Evolutionary conservation across 2,797 vertebrate genomes (phyloP).

Genomic region (Lophius americanus): DNA sequence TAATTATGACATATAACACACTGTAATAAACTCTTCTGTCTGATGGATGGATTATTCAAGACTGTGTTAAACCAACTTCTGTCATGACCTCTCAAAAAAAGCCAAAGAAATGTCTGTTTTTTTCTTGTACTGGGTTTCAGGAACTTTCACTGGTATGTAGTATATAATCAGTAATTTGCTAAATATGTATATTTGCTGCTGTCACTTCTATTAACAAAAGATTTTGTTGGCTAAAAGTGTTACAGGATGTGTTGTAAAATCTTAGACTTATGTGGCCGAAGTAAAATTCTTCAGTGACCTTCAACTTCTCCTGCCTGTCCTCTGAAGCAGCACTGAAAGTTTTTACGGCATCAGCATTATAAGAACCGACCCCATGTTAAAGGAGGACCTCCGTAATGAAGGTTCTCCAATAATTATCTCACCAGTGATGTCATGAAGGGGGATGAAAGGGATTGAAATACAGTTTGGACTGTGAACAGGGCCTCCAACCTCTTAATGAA

Average conservation of each 20-base stretch:
- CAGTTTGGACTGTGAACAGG: constrained; percentile 60
- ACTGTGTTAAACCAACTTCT: constrained; percentile 15
- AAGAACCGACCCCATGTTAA: constrained; percentile 6
- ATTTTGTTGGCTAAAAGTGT: too few species aligned
- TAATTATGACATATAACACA: too few species aligned
- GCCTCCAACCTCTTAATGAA: constrained; percentile 73
- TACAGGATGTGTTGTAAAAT: too few species aligned
- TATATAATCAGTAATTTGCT: not conserved
- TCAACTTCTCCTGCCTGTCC: not conserved
- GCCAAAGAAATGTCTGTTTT: constrained; percentile 21
- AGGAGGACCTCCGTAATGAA: constrained; percentile 28
- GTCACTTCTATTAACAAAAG: not conserved
- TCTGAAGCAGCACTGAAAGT: constrained; percentile 6
- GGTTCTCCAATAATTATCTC: constrained; percentile 53
- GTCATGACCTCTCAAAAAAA: constrained; percentile 25
- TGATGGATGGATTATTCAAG: constrained; percentile 55
- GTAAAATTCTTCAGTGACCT: not conserved
- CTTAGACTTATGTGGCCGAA: not conserved
- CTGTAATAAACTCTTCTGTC: too few species aligned
- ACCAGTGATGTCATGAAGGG: constrained; percentile 64
- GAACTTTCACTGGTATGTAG: not conserved
- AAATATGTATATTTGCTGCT: not conserved
- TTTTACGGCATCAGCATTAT: constrained; percentile 1
- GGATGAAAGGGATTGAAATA: constrained; percentile 57
- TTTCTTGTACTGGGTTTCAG: not conserved